Base-by-base conservation (phyloP, 2,888 invertebrate genomes). In the Byasa hedistus region DNA sequence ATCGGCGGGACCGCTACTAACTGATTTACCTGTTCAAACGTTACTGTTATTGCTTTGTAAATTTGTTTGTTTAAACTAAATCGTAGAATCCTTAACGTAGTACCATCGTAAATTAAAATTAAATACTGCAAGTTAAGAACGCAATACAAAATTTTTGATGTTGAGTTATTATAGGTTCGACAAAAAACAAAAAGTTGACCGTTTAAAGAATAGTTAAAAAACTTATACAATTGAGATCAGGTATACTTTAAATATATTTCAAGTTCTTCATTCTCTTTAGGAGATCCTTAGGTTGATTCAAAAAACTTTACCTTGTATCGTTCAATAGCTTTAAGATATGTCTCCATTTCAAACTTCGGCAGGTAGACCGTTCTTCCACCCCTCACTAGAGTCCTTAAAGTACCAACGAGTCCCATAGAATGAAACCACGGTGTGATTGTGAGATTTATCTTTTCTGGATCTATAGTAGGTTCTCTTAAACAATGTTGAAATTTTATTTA, bases 371-470 rank as follows among this genome's bases (percentile, higher is more conserved):
- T 32, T n/a, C 68, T 70, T 32, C 61, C 65, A 2, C 73, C 74
- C 8, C 19, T 21, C 2, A 23, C 15, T 0, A 73, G 57, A 1
- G 44, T n/a, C 19, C 69, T 65, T 19, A 73, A 19, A 1, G 64
- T 61, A 2, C 73, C 70, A 36, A 74, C 57, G 4, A 76, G 27
- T 0, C 77, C 78, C 74, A 77, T 76, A 1, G 72, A 65, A 51
- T 78, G 76, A 22, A 69, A 75, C 72, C 77, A 76, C 3, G 77
- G 78, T 1, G 75, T 68, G 15, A 75, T 65, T 19, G 65, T 57
- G 5, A 76, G 44, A 23, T 55, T 59, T 10, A 24, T 12, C 7
- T 55, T 63, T 0, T 63, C 23, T 0, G 71, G 69, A 54, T 75
- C 59, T 21, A 68, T 2, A 2, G 70, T 55, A 0, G 57, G 21